Conservation (phyloP, 2,888 invertebrate genomes). For the Xiphydria camelus region DNA sequence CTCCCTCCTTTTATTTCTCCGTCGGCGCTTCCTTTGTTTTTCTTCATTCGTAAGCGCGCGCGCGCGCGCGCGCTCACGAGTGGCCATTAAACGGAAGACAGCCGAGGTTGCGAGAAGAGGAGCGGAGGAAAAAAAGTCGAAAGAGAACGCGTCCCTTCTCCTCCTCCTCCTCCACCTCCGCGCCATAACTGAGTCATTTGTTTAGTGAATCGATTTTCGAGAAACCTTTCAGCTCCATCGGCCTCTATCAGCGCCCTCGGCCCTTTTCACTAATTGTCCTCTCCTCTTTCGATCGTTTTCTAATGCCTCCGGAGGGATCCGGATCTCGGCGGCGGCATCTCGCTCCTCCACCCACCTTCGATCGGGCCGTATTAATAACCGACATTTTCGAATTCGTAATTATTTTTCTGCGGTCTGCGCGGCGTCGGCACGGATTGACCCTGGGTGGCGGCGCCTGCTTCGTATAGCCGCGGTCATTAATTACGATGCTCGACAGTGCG, state of each 20-base stretch:
- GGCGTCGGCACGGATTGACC: slow-evolving; percentile 21
- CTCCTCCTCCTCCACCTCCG: too few species aligned
- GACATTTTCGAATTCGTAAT: slow-evolving; percentile 36
- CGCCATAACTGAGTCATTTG: slow-evolving; percentile 45
- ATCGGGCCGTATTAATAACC: slow-evolving; percentile 36
- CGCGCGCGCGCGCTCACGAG: slow-evolving; percentile 19
- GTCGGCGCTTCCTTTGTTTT: not conserved
- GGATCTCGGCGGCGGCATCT: slow-evolving; percentile 3
- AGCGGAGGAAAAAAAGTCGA: slow-evolving; percentile 13
- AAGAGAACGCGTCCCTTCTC: too few species aligned
- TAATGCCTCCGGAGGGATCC: not conserved
- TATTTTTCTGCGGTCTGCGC: slow-evolving; percentile 36
- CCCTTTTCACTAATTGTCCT: slow-evolving; percentile 27
- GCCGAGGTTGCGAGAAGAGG: slow-evolving; percentile 8
- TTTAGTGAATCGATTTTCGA: slow-evolving; percentile 40
- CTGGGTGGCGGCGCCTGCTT: slow-evolving; percentile 40
- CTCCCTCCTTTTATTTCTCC: slow-evolving; percentile 3
- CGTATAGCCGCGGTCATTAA: slow-evolving; percentile 38
- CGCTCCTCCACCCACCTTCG: slow-evolving; percentile 2
- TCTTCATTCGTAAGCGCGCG: slow-evolving; percentile 4
- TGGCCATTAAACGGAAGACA: slow-evolving; percentile 34
- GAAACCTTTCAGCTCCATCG: slow-evolving; percentile 17
- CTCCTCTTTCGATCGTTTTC: slow-evolving; percentile 9
- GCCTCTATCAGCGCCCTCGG: not conserved
- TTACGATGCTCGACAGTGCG: slow-evolving; percentile 35